phyloP scores from a whole-genome alignment of 2,888 invertebrate species.

The Pilophorus perplexus region DNA sequence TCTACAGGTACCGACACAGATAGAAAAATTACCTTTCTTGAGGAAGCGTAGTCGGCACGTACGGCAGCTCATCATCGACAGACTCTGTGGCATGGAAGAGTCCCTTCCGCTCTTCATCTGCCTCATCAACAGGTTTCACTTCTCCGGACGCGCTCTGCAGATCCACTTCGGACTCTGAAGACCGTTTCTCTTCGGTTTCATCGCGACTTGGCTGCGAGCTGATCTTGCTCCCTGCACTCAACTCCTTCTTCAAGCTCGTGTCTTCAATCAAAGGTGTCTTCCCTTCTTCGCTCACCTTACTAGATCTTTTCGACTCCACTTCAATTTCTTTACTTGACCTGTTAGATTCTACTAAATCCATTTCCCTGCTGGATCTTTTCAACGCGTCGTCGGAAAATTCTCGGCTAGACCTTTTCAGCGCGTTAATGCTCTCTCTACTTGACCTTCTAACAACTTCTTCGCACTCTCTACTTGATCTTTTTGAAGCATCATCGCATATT shows the following conservation, averaged over 20 bases:
- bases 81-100: conserved; percentile 78
- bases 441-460: background rate
- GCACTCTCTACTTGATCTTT: background rate
- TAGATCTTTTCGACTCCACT: conserved; percentile 1
- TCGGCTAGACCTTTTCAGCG: background rate
- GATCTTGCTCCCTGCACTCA: conserved; percentile 34
- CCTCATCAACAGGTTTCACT: conserved; percentile 54
- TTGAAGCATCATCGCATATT: background rate
- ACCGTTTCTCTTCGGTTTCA: conserved; percentile 45
- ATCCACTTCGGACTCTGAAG: conserved; percentile 48
- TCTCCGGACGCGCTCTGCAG: conserved; percentile 7
- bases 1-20: no score
- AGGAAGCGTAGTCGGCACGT: conserved; percentile 85
- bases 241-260: conserved; percentile 9
- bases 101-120: conserved; percentile 68
- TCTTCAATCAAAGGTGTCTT: background rate
- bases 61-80: conserved; percentile 78
- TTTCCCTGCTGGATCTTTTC: background rate
- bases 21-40: conserved; percentile 73
- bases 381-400: background rate
- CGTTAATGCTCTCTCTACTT: background rate
- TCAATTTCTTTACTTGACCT: background rate
- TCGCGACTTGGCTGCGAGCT: conserved; percentile 32
- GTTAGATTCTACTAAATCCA: background rate
- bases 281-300: background rate